A percentile compares a stretch with the other conserved stretches of the same genome.
These are phyloP conservation scores for Tetragnatha versicolor DNA, from an alignment of 1,140 invertebrate genomes.

Conservation along the genomic window DNA sequence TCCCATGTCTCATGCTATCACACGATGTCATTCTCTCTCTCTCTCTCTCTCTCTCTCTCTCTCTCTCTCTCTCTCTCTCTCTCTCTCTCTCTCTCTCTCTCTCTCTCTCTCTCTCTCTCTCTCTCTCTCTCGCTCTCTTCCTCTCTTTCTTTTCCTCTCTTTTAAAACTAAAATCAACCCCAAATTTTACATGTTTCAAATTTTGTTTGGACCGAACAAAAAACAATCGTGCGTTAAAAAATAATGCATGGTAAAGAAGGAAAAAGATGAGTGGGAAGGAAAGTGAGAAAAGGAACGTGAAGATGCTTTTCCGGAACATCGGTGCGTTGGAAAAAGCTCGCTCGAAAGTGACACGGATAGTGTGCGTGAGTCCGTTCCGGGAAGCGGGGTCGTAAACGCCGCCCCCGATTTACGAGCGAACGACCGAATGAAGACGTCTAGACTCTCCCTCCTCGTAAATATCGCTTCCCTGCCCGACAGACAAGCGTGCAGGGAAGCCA, in stretches of 20 bases:
- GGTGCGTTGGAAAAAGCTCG: too few species aligned
- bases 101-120: not conserved
- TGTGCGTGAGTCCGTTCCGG: not conserved
- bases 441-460: constrained; percentile 34
- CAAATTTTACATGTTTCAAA: not conserved
- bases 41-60: not conserved
- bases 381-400: not conserved
- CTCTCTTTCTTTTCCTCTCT: not conserved
- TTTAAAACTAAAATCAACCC: not conserved
- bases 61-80: not conserved
- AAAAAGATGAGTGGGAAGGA: too few species aligned
- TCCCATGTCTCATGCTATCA: too few species aligned
- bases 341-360: not conserved
- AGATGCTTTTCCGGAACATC: too few species aligned
- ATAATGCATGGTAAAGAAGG: too few species aligned
- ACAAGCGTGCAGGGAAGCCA: not conserved
- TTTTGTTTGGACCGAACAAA: not conserved
- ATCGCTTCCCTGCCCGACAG: not conserved
- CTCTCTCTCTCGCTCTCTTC: not conserved
- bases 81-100: not conserved
- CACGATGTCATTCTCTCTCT: not conserved
- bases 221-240: too few species aligned
- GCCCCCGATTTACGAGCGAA: constrained; percentile 28
- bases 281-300: too few species aligned
- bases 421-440: constrained; percentile 46